Conservation (phyloP, 2,113 vertebrate genomes). For the Solea solea region DNA sequence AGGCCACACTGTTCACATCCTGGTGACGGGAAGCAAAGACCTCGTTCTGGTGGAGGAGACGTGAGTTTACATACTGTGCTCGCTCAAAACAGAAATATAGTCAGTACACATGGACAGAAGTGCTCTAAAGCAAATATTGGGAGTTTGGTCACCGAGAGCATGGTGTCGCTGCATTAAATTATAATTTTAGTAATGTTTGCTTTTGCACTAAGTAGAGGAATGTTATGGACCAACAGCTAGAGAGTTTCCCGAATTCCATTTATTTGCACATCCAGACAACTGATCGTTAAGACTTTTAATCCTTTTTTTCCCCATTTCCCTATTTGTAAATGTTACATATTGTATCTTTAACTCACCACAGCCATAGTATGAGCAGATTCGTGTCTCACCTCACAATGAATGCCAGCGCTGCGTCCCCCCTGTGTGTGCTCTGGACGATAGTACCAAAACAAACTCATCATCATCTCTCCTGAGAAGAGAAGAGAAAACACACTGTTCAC, state of each 20-base stretch:
- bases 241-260: too few species aligned
- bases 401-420: constrained; percentile 90
- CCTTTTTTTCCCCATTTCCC: too few species aligned
- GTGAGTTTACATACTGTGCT: not conserved
- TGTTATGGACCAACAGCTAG: too few species aligned
- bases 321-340: too few species aligned
- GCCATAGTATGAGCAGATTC: not conserved
- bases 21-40: constrained; percentile 98
- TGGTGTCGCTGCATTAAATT: too few species aligned
- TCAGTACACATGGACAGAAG: not conserved
- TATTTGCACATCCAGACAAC: too few species aligned
- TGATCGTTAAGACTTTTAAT: too few species aligned
- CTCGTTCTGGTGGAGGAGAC: constrained; percentile 87
- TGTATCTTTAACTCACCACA: too few species aligned
- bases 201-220: too few species aligned
- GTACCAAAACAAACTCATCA: constrained; percentile 99
- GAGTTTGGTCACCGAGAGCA: too few species aligned
- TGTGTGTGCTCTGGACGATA: constrained; percentile 99
- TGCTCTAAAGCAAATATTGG: too few species aligned
- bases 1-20: constrained; percentile 98
- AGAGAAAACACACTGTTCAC: not conserved
- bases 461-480: constrained; percentile 89
- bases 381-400: constrained; percentile 89
- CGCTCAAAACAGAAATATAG: constrained; percentile 18
- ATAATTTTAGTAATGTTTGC: too few species aligned